Base-by-base conservation (phyloP, 1,140 invertebrate species). In the Heliothis virescens region DNA sequence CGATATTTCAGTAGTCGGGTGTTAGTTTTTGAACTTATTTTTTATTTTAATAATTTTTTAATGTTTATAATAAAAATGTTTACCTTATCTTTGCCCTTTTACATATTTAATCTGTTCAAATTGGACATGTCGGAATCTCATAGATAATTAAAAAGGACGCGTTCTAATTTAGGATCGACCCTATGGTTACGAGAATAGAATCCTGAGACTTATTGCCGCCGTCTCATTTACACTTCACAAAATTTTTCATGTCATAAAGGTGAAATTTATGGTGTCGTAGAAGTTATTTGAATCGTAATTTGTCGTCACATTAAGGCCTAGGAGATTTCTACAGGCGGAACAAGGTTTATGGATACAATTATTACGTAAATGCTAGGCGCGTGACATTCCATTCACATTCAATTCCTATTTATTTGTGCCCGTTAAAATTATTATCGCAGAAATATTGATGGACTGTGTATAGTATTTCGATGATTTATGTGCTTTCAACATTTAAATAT, bases 321-420 rank as follows among this genome's bases (percentile, higher is more conserved):
- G 34, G 34, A 41, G 63, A 65, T 65, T 47, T 48, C 16, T 65
- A 65, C n/a, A 18, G 11, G n/a, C 63, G 63, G 63, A 48, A 48
- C 41, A 21, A 11, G 63, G 18, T 48, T 65, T 41, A 41, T 48
- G 34, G 41, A 48, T 65, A 65, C 16, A 18, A 62, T 34, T 41
- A 41, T 41, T 34, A 65, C 34, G 34, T 65, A 65, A 16, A 16
- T 16, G 5, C 41, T 65, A 65, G 16, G 18, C 18, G 47, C 47
- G 41, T 65, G 63, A 65, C 63, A 16, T 63, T 63, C 62, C 15
- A 47, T 63, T 41, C n/a, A 16, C 16, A 29, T 63, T 65, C 63
- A 65, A 65, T 65, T 65, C 63, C 63, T 65, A 65, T 48, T 65
- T 18, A n/a, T 65, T 65, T 48, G 63, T 65, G 63, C 63, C 63